A percentile compares a stretch with the other conserved stretches of the same genome.
These are phyloP conservation scores for Tichodroma muraria DNA, from an alignment of 2,113 vertebrate species.

Conservation along the genomic window DNA sequence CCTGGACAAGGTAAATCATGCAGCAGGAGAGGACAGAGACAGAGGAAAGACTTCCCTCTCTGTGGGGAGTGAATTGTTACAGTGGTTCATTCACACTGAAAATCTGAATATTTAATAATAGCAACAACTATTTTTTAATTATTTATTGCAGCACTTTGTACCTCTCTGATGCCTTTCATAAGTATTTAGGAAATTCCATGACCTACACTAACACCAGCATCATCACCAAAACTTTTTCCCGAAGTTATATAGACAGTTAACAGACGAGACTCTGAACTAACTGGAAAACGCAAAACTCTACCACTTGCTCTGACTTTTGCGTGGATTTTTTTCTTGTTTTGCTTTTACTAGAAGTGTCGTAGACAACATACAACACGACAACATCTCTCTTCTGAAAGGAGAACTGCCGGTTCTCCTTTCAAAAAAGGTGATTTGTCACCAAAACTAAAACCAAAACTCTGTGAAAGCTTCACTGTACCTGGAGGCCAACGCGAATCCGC, in stretches of 20 bases:
- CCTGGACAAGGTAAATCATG: background rate
- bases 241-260: background rate
- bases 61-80: background rate
- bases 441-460: background rate
- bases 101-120: background rate
- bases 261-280: background rate
- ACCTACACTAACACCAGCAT: background rate
- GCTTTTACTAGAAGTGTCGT: background rate
- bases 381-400: too few species aligned
- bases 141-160: background rate
- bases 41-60: background rate
- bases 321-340: background rate
- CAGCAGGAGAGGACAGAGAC: background rate
- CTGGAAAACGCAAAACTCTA: background rate
- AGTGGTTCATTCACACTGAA: background rate
- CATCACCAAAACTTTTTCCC: background rate
- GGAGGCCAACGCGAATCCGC: slow-evolving; percentile 92
- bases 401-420: background rate
- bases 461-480: slow-evolving; percentile 72
- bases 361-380: background rate
- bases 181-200: background rate
- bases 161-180: background rate
- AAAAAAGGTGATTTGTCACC: background rate
- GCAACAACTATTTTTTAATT: background rate
- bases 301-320: background rate